Conservation (phyloP, 2,113 vertebrate species). For the Ellobius talpinus region DNA sequence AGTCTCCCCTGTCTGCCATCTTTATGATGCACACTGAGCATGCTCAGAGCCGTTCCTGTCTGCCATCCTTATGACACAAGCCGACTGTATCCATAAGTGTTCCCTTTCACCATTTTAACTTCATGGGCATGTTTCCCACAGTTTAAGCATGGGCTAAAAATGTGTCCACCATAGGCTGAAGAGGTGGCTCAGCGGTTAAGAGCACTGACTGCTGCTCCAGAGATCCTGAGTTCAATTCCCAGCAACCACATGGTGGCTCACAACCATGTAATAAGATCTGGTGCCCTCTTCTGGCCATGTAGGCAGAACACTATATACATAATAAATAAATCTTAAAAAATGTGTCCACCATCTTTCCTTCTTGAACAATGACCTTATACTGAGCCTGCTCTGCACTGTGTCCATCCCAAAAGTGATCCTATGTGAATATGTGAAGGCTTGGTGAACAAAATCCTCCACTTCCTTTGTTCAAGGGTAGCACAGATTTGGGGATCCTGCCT, state of each 20-base stretch:
- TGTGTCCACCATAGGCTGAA: neutral
- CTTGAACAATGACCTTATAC: neutral
- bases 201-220: no score
- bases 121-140: neutral
- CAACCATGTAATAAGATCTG: no score
- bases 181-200: no score
- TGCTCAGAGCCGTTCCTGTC: neutral
- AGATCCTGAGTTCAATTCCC: no score
- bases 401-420: no score
- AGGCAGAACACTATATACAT: no score
- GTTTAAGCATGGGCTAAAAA: neutral
- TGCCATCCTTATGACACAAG: neutral
- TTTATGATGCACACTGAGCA: neutral
- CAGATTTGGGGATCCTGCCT: neutral
- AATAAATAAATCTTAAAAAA: neutral
- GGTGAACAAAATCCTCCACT: neutral
- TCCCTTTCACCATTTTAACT: neutral
- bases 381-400: neutral
- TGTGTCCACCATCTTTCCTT: neutral
- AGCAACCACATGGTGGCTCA: no score
- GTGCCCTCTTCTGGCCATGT: no score
- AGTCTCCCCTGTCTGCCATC: neutral
- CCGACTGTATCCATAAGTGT: neutral
- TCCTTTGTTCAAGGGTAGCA: neutral
- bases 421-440: neutral